Conservation (phyloP, 2,113 vertebrate genomes). For the Vombatus ursinus region DNA sequence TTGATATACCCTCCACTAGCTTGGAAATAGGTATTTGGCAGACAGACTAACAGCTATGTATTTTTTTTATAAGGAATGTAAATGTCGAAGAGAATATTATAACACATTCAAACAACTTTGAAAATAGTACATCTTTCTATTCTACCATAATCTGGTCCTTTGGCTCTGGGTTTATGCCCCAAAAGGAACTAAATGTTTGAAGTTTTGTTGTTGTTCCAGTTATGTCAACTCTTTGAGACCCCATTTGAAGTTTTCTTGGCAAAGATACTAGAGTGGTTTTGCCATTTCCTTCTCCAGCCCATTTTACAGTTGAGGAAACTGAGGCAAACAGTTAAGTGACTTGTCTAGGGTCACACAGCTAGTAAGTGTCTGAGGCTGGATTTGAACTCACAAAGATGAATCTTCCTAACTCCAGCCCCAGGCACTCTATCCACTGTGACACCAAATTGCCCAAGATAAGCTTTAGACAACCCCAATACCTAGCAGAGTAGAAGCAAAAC, state of each 20-base stretch:
- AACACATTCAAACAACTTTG: background rate
- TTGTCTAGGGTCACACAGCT: background rate
- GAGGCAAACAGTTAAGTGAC: background rate
- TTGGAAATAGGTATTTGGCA: background rate
- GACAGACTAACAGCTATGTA: background rate
- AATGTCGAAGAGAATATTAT: background rate
- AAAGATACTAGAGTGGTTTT: background rate
- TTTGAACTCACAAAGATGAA: background rate
- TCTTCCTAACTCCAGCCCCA: background rate
- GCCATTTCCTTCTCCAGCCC: background rate
- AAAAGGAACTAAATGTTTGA: background rate
- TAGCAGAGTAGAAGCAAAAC: background rate
- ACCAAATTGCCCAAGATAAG: background rate
- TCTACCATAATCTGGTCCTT: constrained; percentile 13
- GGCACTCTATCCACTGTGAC: background rate
- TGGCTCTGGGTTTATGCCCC: background rate
- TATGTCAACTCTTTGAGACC: background rate
- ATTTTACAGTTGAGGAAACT: background rate
- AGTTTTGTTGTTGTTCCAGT: background rate
- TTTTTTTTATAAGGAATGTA: constrained; percentile 6
- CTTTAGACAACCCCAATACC: background rate
- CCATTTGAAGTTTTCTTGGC: background rate
- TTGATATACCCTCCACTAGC: background rate
- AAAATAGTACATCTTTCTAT: constrained; percentile 1
- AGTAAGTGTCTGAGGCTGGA: background rate